These are phyloP conservation scores for Pteruthius melanotis DNA, from an alignment of 2,113 vertebrate species.

Conservation along the genomic window DNA sequence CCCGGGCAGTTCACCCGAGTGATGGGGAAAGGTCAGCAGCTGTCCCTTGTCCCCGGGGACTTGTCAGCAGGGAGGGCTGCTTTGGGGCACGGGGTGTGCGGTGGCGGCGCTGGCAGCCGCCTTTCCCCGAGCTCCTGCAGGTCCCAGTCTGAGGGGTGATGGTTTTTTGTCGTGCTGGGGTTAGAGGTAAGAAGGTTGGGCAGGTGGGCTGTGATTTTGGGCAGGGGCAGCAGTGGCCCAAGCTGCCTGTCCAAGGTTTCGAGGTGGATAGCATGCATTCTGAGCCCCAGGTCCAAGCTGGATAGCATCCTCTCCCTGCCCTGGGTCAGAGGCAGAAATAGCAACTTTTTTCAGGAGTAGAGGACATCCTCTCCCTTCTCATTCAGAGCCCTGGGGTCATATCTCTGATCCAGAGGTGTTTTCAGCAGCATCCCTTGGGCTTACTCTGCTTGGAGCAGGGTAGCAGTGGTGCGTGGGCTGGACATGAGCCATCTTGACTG, in stretches of 20 bases:
- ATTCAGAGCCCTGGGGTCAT: not conserved
- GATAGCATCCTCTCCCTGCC: not conserved
- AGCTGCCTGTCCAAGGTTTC: not conserved
- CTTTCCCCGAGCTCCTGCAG: not conserved
- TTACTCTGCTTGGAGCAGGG: not conserved
- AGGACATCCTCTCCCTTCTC: not conserved
- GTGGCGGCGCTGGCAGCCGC: not conserved
- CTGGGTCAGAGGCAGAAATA: not conserved
- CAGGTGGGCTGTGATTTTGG: not conserved
- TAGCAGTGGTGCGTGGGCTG: not conserved
- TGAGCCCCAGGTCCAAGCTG: not conserved
- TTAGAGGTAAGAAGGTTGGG: not conserved
- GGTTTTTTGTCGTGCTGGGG: not conserved
- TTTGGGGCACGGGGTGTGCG: rapidly evolving
- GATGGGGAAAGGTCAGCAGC: constrained; percentile 93
- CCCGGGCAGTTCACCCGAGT: constrained; percentile 95
- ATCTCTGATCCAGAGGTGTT: not conserved
- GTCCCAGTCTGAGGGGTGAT: rapidly evolving
- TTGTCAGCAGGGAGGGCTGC: rapidly evolving
- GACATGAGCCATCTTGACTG: not conserved
- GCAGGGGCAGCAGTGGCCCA: not conserved
- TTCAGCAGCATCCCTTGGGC: not conserved
- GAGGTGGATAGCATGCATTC: not conserved
- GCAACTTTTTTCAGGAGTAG: not conserved
- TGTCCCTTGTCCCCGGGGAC: rapidly evolving